Percentiles rank a stretch among this genome's conserved stretches.
phyloP scores from a whole-genome alignment of 37 sponge, comb jelly and placozoan genomes.

The Axinella damicornis region DNA sequence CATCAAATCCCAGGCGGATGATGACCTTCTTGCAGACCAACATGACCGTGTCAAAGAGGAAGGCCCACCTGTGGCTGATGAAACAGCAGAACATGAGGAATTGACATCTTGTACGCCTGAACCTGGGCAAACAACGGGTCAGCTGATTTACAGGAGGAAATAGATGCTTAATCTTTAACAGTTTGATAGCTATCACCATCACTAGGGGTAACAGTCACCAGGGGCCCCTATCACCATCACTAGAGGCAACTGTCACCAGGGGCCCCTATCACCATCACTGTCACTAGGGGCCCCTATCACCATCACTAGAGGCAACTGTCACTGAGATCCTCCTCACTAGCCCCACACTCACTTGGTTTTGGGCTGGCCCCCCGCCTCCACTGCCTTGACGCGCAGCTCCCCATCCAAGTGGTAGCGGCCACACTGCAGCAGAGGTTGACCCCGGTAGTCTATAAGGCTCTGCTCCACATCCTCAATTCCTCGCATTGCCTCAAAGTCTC shows the following conservation, averaged over 20 bases:
- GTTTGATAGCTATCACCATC: too few relatives aligned
- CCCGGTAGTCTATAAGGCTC: constrained; percentile 52
- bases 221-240: too few relatives aligned
- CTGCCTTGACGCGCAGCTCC: constrained; percentile 74
- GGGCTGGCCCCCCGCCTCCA: constrained; percentile 2
- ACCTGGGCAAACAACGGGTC: too few relatives aligned
- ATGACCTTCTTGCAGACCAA: constrained; percentile 43
- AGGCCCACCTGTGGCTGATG: constrained; percentile 4
- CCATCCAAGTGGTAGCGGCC: constrained; percentile 83
- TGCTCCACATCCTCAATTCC: constrained; percentile 69
- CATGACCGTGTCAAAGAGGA: constrained; percentile 82
- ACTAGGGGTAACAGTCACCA: too few relatives aligned
- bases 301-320: too few relatives aligned
- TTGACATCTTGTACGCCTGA: too few relatives aligned
- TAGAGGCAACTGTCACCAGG: too few relatives aligned
- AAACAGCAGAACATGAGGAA: too few relatives aligned
- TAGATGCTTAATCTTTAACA: too few relatives aligned
- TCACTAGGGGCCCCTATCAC: too few relatives aligned
- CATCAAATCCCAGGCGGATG: constrained; percentile 19
- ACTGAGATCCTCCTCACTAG: not conserved
- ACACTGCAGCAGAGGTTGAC: constrained; percentile 40
- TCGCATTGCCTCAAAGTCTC: constrained; percentile 71
- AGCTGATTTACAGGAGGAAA: too few relatives aligned
- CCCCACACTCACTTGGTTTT: constrained; percentile 8
- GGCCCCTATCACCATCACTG: too few relatives aligned